These are phyloP conservation scores for Cistogaster globosa DNA, from an alignment of 2,888 invertebrate species.

Conservation along the genomic window DNA sequence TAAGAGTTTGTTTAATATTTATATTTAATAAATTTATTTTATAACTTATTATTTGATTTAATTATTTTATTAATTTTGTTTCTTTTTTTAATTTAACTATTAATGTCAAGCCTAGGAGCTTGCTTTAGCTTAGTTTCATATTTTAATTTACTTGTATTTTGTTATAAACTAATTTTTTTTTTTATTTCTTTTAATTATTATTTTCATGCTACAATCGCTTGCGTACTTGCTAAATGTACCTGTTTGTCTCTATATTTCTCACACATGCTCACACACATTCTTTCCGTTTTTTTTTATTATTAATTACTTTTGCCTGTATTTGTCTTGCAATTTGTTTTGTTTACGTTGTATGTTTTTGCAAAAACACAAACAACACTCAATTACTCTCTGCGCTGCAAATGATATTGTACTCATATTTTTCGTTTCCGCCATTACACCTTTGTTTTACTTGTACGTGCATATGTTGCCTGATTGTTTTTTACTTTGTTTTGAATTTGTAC, in stretches of 20 bases:
- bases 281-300: slow-evolving; percentile 13
- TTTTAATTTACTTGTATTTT: slow-evolving; percentile 20
- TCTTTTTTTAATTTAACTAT: not conserved
- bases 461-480: not conserved
- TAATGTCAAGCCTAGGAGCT: no score
- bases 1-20: no score
- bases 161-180: not conserved
- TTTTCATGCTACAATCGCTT: slow-evolving; percentile 61
- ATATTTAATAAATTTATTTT: no score
- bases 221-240: slow-evolving; percentile 40
- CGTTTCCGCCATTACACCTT: slow-evolving; percentile 21
- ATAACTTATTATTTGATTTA: not conserved
- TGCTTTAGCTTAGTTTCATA: slow-evolving; percentile 3
- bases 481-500: not conserved
- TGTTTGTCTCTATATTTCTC: slow-evolving; percentile 29
- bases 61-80: slow-evolving; percentile 28
- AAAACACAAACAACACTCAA: slow-evolving; percentile 10
- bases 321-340: slow-evolving; percentile 55
- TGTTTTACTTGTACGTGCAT: not conserved
- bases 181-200: slow-evolving; percentile 44
- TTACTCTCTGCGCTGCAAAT: no score
- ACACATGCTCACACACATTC: slow-evolving; percentile 1
- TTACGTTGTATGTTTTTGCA: slow-evolving; percentile 23
- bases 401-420: not conserved
- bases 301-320: slow-evolving; percentile 40